These are phyloP conservation scores for Drosophila nasuta DNA, from an alignment of 1,140 invertebrate species.

Conservation along the genomic window DNA sequence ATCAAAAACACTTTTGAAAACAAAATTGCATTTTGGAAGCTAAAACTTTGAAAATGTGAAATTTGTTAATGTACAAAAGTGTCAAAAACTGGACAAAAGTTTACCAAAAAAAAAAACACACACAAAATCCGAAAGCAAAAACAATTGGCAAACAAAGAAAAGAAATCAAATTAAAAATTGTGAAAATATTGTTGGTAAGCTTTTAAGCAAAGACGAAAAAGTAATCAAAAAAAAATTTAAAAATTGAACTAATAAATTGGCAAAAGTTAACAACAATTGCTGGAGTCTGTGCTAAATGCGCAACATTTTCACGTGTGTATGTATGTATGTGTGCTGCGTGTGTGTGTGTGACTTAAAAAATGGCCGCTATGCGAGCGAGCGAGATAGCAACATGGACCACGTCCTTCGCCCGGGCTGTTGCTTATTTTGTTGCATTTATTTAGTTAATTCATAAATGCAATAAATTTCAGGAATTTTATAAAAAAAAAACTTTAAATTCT, in stretches of 20 bases:
- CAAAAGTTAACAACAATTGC: slow-evolving; percentile 11
- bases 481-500: no score
- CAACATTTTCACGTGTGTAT: slow-evolving; percentile 29
- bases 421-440: slow-evolving; percentile 25
- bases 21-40: slow-evolving; percentile 1
- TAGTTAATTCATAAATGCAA: background rate
- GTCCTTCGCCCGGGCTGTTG: slow-evolving; percentile 45
- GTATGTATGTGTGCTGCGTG: slow-evolving; percentile 10
- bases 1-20: background rate
- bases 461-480: no score
- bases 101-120: slow-evolving; percentile 67
- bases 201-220: slow-evolving; percentile 48
- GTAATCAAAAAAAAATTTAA: slow-evolving; percentile 23
- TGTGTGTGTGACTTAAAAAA: slow-evolving; percentile 57
- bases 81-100: slow-evolving; percentile 53
- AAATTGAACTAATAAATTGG: slow-evolving; percentile 3
- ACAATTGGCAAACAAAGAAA: slow-evolving; percentile 54
- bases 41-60: slow-evolving; percentile 3
- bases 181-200: slow-evolving; percentile 53
- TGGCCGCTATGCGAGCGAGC: slow-evolving; percentile 59
- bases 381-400: slow-evolving; percentile 9
- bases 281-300: slow-evolving; percentile 9
- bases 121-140: background rate
- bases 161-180: slow-evolving; percentile 14
- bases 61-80: slow-evolving; percentile 23